Conservation (phyloP, 2,888 invertebrate genomes). For the Synergus laeviventris region DNA sequence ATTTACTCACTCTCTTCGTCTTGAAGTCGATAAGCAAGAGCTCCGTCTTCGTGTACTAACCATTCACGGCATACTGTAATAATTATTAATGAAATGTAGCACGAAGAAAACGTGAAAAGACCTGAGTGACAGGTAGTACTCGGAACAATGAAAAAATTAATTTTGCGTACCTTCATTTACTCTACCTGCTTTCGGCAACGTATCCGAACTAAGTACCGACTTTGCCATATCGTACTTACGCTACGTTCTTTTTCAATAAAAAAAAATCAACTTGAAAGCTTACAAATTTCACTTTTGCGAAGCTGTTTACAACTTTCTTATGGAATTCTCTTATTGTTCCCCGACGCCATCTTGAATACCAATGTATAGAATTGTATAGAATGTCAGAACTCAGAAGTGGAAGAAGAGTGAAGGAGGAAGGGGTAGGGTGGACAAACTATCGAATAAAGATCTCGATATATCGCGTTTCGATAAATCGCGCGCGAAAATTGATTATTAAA, state of each 20-base stretch:
- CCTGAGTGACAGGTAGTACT: constrained; percentile 42
- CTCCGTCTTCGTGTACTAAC: constrained; percentile 90
- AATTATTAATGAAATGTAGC: constrained; percentile 49
- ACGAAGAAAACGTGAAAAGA: constrained; percentile 38
- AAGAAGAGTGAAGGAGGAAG: too few relatives aligned
- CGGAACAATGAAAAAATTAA: constrained; percentile 48
- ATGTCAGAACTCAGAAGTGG: too few relatives aligned
- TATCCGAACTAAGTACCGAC: constrained; percentile 75
- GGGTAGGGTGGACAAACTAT: neutral
- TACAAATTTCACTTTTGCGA: neutral
- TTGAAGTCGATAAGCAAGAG: constrained; percentile 87
- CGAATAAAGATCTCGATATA: constrained; percentile 1
- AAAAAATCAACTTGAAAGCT: neutral
- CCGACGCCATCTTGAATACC: constrained; percentile 31
- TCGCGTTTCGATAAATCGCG: neutral
- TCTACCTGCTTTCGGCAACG: constrained; percentile 81
- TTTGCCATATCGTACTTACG: constrained; percentile 66
- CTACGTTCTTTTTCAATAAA: neutral
- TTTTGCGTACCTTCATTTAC: constrained; percentile 80
- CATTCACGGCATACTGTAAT: constrained; percentile 87
- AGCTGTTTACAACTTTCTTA: constrained; percentile 16
- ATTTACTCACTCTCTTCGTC: constrained; percentile 85
- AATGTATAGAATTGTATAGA: neutral
- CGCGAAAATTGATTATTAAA: neutral
- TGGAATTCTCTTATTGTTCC: constrained; percentile 31